These are phyloP conservation scores for Cheumatopsyche charites DNA, from an alignment of 1,140 invertebrate genomes.

Conservation along the genomic window DNA sequence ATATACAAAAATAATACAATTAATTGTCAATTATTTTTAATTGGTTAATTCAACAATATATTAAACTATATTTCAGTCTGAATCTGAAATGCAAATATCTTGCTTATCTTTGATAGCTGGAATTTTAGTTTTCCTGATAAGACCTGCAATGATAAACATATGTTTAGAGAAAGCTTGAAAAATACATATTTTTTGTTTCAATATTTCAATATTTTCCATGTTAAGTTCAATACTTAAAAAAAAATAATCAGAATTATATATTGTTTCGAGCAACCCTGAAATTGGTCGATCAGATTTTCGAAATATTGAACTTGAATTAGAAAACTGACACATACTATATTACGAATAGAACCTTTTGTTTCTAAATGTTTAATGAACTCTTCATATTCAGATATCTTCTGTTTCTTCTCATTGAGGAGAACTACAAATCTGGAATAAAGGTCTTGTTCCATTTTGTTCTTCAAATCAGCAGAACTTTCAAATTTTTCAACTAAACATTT, in stretches of 20 bases:
- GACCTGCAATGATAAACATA: not conserved
- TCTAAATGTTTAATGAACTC: slow-evolving; percentile 33
- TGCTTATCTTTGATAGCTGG: not conserved
- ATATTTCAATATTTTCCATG: too few relatives aligned
- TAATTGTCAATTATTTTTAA: too few relatives aligned
- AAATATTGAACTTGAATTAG: too few relatives aligned
- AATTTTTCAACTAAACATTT: slow-evolving; percentile 9
- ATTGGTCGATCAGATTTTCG: too few relatives aligned
- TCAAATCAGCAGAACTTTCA: slow-evolving; percentile 28
- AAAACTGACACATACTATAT: too few relatives aligned
- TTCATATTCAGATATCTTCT: slow-evolving; percentile 26
- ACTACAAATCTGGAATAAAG: slow-evolving; percentile 37
- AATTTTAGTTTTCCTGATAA: not conserved
- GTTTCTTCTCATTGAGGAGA: slow-evolving; percentile 42
- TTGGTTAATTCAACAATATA: too few relatives aligned
- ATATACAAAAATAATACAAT: not conserved
- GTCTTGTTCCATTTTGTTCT: slow-evolving; percentile 43
- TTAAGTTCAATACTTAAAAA: too few relatives aligned
- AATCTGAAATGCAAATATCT: not conserved
- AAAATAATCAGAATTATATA: too few relatives aligned
- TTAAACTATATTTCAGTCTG: not conserved
- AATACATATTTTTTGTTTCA: too few relatives aligned
- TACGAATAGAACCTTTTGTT: not conserved
- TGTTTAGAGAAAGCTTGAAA: too few relatives aligned
- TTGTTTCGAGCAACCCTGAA: too few relatives aligned